Conservation (phyloP, 2,113 vertebrate genomes). For the Oenanthe oenanthe region DNA sequence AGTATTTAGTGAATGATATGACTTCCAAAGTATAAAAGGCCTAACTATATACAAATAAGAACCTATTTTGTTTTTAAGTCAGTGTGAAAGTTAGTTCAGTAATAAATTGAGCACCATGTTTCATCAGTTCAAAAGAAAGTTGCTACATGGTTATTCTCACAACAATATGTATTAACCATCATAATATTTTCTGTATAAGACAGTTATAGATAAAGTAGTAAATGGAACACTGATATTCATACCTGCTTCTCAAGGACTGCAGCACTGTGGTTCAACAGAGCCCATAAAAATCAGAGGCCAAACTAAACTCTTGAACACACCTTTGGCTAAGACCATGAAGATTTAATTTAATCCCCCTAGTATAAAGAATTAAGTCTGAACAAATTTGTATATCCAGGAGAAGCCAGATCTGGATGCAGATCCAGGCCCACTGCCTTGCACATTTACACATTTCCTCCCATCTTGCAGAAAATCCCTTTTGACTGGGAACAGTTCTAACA, state of each 20-base stretch:
- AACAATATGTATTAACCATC: neutral
- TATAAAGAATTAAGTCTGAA: neutral
- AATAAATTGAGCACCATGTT: neutral
- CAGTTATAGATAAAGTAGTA: neutral
- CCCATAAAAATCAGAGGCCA: neutral
- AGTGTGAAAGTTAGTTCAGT: neutral
- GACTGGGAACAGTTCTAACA: neutral
- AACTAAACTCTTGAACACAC: neutral
- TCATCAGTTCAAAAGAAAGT: neutral
- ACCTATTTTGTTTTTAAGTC: neutral
- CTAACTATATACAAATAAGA: neutral
- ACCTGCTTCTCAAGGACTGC: neutral
- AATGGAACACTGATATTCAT: neutral
- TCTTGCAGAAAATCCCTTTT: neutral
- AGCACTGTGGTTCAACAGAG: neutral
- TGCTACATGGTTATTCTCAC: neutral
- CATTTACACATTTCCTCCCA: neutral
- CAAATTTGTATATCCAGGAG: neutral
- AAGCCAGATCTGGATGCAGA: neutral
- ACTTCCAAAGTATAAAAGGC: neutral
- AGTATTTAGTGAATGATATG: neutral
- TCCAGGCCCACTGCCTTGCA: neutral
- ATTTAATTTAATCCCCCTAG: neutral
- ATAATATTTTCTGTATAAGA: neutral
- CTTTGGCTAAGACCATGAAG: neutral